Conservation (phyloP, 2,797 vertebrate species). For the Myotis pilosus region DNA sequence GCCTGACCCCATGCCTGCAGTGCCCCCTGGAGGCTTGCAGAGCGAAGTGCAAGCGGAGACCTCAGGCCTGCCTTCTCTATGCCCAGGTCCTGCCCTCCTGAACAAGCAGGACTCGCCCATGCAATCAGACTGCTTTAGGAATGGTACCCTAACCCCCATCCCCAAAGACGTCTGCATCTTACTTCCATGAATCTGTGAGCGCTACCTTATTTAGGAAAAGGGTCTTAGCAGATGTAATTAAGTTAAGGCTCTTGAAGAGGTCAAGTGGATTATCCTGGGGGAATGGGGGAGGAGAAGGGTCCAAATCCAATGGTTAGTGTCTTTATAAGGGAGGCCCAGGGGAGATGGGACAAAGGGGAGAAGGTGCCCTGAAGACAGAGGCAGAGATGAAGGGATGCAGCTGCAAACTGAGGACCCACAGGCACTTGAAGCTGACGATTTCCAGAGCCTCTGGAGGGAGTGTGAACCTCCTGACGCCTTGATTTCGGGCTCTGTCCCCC, state of each 20-base stretch:
- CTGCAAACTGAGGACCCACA: background rate
- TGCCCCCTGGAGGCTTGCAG: background rate
- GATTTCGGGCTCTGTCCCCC: background rate
- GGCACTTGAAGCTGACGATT: background rate
- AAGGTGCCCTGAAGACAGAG: background rate
- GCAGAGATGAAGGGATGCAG: background rate
- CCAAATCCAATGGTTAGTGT: background rate
- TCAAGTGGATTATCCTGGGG: background rate
- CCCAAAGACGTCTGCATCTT: background rate
- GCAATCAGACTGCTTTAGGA: background rate
- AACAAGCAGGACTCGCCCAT: background rate
- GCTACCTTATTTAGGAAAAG: background rate
- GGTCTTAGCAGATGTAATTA: background rate
- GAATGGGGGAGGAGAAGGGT: no score
- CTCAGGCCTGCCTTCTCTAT: background rate
- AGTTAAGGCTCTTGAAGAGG: background rate
- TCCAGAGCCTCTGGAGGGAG: background rate
- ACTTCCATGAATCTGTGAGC: background rate
- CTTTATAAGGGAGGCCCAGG: background rate
- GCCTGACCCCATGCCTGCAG: background rate
- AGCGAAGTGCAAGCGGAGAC: background rate
- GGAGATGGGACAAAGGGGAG: background rate
- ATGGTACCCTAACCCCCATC: background rate
- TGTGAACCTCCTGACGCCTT: background rate
- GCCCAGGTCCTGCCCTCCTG: rapidly evolving